phyloP scores from a whole-genome alignment of 2,797 vertebrate species.

The Acanthurus tractus region DNA sequence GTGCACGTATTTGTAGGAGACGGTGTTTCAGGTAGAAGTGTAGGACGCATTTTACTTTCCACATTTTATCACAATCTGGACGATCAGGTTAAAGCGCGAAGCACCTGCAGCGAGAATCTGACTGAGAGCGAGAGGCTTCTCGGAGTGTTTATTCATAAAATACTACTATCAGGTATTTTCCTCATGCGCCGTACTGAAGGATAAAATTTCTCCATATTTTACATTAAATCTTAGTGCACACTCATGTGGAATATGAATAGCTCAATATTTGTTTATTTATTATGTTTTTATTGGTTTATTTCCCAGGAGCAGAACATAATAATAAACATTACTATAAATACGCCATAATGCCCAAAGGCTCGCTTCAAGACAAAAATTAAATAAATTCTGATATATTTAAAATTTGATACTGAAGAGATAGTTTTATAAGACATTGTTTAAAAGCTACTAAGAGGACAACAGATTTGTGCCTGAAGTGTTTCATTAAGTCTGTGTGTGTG shows the following conservation, averaged over 20 bases:
- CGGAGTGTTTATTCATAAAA: neutral
- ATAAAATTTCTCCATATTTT: neutral
- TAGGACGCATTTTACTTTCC: neutral
- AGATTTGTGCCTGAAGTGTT: neutral
- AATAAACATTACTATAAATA: no score
- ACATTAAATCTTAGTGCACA: neutral
- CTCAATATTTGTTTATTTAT: no score
- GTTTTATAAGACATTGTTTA: neutral
- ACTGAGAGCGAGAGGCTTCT: neutral
- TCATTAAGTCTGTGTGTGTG: constrained; percentile 2
- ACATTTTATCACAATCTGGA: neutral
- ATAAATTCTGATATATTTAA: neutral
- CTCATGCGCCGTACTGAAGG: neutral
- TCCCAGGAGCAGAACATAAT: no score
- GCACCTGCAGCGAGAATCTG: constrained; percentile 33
- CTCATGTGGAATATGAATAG: neutral
- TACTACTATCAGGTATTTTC: neutral
- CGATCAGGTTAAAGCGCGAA: constrained; percentile 9
- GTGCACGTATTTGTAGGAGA: neutral
- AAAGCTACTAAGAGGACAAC: neutral
- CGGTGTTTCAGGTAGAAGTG: neutral
- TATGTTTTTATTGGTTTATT: no score
- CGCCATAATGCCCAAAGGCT: no score
- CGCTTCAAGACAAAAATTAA: no score
- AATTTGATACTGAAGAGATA: neutral